phyloP scores from a whole-genome alignment of 2,113 vertebrate species.

The Phalacrocorax carbo region DNA sequence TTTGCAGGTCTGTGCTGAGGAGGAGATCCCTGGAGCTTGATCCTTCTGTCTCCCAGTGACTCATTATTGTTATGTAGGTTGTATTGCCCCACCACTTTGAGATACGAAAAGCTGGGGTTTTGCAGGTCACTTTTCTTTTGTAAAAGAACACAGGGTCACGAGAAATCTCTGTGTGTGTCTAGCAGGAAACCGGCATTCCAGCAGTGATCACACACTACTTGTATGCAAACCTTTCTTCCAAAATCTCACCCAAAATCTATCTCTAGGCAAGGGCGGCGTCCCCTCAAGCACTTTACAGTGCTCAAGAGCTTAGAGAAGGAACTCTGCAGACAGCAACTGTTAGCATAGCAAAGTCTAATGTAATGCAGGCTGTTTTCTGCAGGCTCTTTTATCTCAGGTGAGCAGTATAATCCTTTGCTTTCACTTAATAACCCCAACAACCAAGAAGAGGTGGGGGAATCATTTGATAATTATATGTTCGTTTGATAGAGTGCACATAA shows the following conservation, averaged over 20 bases:
- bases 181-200: conserved; percentile 1
- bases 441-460: not conserved
- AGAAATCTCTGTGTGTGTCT: not conserved
- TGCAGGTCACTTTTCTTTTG: conserved; percentile 17
- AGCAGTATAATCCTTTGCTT: not conserved
- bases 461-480: not conserved
- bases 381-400: not conserved
- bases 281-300: not conserved
- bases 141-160: not conserved
- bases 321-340: not conserved
- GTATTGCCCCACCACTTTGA: not conserved
- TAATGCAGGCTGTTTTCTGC: not conserved
- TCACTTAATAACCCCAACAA: not conserved
- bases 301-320: not conserved
- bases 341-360: not conserved
- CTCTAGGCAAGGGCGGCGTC: not conserved
- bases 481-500: not conserved
- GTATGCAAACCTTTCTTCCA: conserved; percentile 10
- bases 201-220: not conserved
- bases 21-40: conserved; percentile 26
- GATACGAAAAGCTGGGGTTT: not conserved
- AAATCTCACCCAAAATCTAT: conserved; percentile 23
- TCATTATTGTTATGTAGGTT: not conserved
- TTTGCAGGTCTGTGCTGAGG: conserved; percentile 35
- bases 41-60: conserved; percentile 26